These are phyloP conservation scores for Malthinus flaveolus DNA, from an alignment of 2,888 invertebrate genomes.

Conservation along the genomic window DNA sequence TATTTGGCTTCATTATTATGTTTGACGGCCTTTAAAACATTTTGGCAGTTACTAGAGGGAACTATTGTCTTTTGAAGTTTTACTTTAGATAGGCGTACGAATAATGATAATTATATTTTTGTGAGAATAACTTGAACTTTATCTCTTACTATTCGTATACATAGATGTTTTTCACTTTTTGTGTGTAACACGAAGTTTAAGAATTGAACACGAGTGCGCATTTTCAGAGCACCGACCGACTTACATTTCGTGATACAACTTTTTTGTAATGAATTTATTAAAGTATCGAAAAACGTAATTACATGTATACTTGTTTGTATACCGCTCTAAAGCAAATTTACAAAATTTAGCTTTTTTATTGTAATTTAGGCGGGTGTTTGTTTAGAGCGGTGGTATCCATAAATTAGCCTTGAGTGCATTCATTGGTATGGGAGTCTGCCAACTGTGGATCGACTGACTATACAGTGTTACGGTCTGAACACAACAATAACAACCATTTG, in stretches of 20 bases:
- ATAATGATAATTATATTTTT: conserved; percentile 9
- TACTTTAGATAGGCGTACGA: conserved; percentile 5
- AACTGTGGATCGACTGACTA: conserved; percentile 50
- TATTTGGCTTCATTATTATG: background rate
- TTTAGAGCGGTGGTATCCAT: conserved; percentile 38
- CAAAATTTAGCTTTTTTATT: background rate
- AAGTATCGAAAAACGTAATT: conserved; percentile 16
- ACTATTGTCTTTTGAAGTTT: conserved; percentile 4
- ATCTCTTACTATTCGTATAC: background rate
- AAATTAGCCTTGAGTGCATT: conserved; percentile 56
- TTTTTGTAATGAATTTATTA: conserved; percentile 1
- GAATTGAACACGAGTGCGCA: background rate
- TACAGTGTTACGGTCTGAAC: conserved; percentile 49
- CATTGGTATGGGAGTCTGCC: conserved; percentile 52
- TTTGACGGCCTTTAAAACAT: background rate
- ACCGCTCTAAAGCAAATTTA: conserved; percentile 24
- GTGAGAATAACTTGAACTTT: conserved; percentile 5
- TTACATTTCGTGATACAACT: conserved; percentile 20
- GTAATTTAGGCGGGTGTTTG: conserved; percentile 8
- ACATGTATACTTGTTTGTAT: conserved; percentile 19
- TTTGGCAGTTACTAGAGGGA: background rate
- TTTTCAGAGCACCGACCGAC: background rate
- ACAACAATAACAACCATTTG: conserved; percentile 43
- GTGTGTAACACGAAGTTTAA: background rate
- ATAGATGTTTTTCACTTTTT: background rate